These are phyloP conservation scores for Drosophila mettleri DNA, from an alignment of 2,888 invertebrate species.

Conservation along the genomic window DNA sequence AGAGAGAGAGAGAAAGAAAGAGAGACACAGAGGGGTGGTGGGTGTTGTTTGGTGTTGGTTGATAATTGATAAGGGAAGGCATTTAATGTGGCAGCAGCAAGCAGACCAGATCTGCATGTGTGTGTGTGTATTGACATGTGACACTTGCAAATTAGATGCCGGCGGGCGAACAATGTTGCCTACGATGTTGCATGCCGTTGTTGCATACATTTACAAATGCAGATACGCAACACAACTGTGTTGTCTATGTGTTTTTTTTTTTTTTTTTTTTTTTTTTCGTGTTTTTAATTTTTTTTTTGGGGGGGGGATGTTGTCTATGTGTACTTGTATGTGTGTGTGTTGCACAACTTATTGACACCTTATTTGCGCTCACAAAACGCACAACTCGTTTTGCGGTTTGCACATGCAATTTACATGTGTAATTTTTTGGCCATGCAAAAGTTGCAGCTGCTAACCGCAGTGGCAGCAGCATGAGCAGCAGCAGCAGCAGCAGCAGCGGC, in stretches of 20 bases:
- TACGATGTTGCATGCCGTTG: constrained; percentile 27
- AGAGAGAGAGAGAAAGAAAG: no score
- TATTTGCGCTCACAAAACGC: constrained; percentile 65
- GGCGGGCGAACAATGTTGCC: constrained; percentile 52
- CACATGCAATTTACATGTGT: constrained; percentile 81
- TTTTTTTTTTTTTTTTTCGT: no score
- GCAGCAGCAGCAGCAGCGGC: constrained; percentile 31
- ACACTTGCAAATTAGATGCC: constrained; percentile 78
- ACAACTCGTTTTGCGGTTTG: constrained; percentile 74
- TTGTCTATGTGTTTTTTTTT: no score
- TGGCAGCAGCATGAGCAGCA: constrained; percentile 47
- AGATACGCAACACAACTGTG: not conserved
- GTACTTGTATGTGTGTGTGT: constrained; percentile 6
- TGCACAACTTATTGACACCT: constrained; percentile 76
- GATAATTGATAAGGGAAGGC: no score
- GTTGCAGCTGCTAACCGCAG: constrained; percentile 52
- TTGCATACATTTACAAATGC: constrained; percentile 11
- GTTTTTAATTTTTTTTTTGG: no score
- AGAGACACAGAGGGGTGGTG: no score
- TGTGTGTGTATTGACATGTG: constrained; percentile 66
- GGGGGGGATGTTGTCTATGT: no score
- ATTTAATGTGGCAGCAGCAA: constrained; percentile 50
- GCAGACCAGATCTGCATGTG: not conserved
- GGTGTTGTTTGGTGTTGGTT: constrained; percentile 43
- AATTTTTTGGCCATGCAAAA: constrained; percentile 75